Percentiles rank a stretch among this genome's conserved stretches.
These are phyloP conservation scores for Drosophila ananassae DNA, from an alignment of 1,140 invertebrate species.

Conservation along the genomic window DNA sequence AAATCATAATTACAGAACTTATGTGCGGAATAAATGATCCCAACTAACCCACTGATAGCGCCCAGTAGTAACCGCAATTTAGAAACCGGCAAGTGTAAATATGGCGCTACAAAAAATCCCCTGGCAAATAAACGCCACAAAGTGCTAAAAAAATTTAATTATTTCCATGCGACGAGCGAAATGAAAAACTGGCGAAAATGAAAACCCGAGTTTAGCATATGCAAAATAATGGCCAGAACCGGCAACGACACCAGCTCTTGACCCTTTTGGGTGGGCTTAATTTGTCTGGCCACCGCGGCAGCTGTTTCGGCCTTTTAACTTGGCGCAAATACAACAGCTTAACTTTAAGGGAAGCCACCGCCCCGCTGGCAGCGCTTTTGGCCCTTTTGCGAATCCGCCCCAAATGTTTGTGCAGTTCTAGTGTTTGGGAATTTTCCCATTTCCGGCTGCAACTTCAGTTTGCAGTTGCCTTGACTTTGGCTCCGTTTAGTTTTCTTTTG, in stretches of 20 bases:
- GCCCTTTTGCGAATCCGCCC: neutral
- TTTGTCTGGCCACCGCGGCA: constrained; percentile 47
- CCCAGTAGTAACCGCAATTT: constrained; percentile 30
- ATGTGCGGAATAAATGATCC: constrained; percentile 13
- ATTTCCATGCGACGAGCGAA: constrained; percentile 34
- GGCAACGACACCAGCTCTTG: constrained; percentile 33
- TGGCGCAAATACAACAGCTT: constrained; percentile 36
- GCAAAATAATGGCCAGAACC: constrained; percentile 51
- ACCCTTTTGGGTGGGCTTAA: constrained; percentile 47
- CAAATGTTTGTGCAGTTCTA: constrained; percentile 23
- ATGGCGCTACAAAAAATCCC: constrained; percentile 11
- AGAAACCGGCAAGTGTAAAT: constrained; percentile 20
- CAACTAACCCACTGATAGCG: constrained; percentile 30
- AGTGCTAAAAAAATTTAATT: constrained; percentile 41
- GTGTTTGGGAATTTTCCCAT: constrained; percentile 10
- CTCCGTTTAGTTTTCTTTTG: constrained; percentile 11
- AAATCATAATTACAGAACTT: constrained; percentile 26
- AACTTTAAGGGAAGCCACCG: constrained; percentile 19
- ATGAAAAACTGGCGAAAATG: constrained; percentile 16
- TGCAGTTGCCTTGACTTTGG: constrained; percentile 39
- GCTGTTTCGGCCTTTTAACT: constrained; percentile 43
- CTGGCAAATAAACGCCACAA: constrained; percentile 20
- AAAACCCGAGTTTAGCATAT: constrained; percentile 45
- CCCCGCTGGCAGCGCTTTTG: constrained; percentile 5
- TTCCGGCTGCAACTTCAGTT: constrained; percentile 25